Evolutionary conservation across 2,113 vertebrate genomes (phyloP), one percentile per base, ranked within the genome.

Genomic region (Fregata magnificens): DNA sequence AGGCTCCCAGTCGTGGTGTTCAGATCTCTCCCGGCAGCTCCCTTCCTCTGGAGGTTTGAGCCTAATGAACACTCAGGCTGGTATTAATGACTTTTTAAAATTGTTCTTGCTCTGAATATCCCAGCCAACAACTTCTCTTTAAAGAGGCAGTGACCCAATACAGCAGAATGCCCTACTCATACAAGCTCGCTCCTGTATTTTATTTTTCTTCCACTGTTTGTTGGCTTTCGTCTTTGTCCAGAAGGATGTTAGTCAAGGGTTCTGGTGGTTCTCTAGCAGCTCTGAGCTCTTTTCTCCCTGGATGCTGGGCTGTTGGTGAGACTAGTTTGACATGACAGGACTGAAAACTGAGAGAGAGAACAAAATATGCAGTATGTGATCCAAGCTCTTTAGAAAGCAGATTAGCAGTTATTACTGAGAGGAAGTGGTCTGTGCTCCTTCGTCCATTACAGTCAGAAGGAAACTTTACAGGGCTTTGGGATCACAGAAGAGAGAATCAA

Each of bases 1-100:
- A 76, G 25, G 10, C 9, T 85, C 47, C 24, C 19, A 17, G 56
- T 5, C 3, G 2, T 0, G 0, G 26, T 47, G 24, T 59, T 81
- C 11, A 13, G 73, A 91, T 32, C 17, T 82, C 31, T 79, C 26
- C 24, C 3, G 0, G 65, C 44, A 63, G 38, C 12, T 76, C 31
- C 11, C 15, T 82, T 73, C 47, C 62, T 36, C 73, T 45, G 80
- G 56, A 67, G 8, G 8, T 40, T 86, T 86, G 31, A 95, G 34
- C 14, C 34, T 71, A 61, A 49, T 73, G 70, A 88, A 82, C 56
- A 36, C 34, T 65, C 36, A 50, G 58, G 22, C 32, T 73, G 62
- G 7, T 40, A 55, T 42, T 53, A 87, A 61, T 29, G n/a, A 58
- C 52, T 42, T 55, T 66, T 52, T 47, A 10, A 44, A 92, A 92